Base-by-base conservation (phyloP, 2,113 vertebrate genomes). In the Steatornis caripensis region DNA sequence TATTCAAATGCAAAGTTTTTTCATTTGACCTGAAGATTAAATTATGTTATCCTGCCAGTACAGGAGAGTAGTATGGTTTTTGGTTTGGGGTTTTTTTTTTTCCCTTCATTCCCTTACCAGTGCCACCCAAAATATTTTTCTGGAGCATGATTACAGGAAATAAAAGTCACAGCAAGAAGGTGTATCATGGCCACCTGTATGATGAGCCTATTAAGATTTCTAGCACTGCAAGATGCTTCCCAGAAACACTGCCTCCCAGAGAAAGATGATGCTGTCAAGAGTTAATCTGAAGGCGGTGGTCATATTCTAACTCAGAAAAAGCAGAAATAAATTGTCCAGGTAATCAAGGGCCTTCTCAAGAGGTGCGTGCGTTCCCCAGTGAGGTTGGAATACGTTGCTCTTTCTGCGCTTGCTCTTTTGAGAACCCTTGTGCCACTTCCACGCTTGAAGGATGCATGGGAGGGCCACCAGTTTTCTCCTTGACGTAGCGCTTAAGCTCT, bases 361-460 rank as follows among this genome's bases (percentile, higher is more conserved):
- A 55, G n/a, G 9, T 2, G 8, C 0, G 0, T 0, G 1, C 48
- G 24, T 32, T 85, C 61, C 85, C 51, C 41, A 37, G 10, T 2
- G 0, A 3, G 2, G 29, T 3, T 61, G 62, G 49, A 91, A 60
- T 76, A 10, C 0, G 0, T 41, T 90, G 18, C 80, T 91, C 61
- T 64, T 74, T 89, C 36, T 77, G 39, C 6, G 8, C 39, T 83
- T 93, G 26, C 55, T 60, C 83, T 91, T 95, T 92, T 65, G 84
- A 58, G 64, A 94, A 68, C 72, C 78, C 81, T 46, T 65, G 78
- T 87, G 54, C 34, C 64, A 71, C 58, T 89, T 90, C 91, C 86
- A 77, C 9, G 32, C 80, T 57, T 60, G 83, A 51, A 88, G 69
- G 34, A 77, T 87, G 29, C 37, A 14, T 83, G 65, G n/a, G 71